Evolutionary conservation across 2,113 vertebrate species (phyloP).

Genomic region (Dasyprocta punctata): DNA sequence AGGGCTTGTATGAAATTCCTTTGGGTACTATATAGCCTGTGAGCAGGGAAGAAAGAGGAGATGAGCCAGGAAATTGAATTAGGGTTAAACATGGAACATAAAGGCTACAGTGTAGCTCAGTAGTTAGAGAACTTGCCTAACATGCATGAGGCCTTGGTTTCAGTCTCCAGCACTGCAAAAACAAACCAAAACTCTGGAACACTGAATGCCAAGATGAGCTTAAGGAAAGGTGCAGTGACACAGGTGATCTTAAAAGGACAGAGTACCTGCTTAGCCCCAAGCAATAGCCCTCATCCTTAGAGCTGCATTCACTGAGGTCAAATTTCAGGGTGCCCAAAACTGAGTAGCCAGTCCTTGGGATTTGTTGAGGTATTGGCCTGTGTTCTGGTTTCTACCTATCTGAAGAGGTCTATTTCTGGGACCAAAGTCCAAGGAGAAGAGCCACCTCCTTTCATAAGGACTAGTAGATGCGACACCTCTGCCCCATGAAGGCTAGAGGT

Average conservation of each 20-base stretch:
- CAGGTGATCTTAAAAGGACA: not conserved
- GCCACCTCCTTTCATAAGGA: not conserved
- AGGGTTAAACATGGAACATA: not conserved
- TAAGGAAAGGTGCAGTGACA: not conserved
- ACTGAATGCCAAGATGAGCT: not conserved
- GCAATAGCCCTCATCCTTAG: not conserved
- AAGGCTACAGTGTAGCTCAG: not conserved
- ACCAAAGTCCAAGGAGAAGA: not conserved
- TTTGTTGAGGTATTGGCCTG: not conserved
- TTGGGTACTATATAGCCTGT: not conserved
- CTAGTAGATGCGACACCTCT: not conserved
- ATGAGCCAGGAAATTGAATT: not conserved
- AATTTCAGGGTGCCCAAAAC: slow-evolving; percentile 16
- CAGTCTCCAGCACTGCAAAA: not conserved
- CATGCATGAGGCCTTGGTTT: not conserved
- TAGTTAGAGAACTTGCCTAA: not conserved
- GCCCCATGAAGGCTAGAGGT: not conserved
- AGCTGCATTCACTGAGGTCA: not conserved
- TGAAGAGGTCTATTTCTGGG: not conserved
- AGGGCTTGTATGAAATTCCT: not conserved
- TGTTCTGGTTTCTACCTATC: not conserved
- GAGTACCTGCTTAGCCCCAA: not conserved
- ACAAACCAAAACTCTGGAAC: not conserved
- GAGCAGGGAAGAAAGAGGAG: not conserved
- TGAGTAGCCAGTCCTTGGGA: not conserved